These are phyloP conservation scores for Ageneiosus marmoratus DNA, from an alignment of 2,113 vertebrate species.

Conservation along the genomic window DNA sequence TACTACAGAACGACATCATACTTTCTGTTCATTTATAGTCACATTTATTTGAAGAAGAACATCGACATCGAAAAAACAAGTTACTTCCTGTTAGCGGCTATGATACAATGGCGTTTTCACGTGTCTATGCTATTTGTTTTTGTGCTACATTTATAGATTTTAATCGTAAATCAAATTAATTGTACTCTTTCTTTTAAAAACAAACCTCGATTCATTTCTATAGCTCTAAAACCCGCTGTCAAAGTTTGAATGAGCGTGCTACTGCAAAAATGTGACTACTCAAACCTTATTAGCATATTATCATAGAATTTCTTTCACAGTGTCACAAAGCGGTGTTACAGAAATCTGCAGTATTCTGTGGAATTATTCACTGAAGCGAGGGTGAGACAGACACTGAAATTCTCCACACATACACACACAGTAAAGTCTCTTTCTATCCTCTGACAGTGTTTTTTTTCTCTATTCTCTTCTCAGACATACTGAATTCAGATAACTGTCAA, in stretches of 20 bases:
- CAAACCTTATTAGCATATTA: background rate
- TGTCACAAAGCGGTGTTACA: background rate
- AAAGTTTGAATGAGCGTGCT: background rate
- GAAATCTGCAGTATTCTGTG: background rate
- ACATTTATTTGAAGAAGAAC: background rate
- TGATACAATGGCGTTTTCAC: too few relatives aligned
- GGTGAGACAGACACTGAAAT: background rate
- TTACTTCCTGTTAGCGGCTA: too few relatives aligned
- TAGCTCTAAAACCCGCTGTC: background rate
- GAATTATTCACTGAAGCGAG: background rate
- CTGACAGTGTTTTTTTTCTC: background rate
- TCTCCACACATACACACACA: background rate
- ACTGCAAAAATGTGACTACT: background rate
- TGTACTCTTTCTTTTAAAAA: too few relatives aligned
- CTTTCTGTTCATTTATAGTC: background rate
- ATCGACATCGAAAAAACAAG: too few relatives aligned
- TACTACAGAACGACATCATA: background rate
- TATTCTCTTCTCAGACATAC: background rate
- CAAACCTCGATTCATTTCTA: background rate
- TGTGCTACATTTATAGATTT: too few relatives aligned
- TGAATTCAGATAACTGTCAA: background rate
- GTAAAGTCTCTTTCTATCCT: background rate
- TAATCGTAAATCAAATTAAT: too few relatives aligned
- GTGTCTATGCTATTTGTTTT: too few relatives aligned
- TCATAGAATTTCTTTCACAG: background rate